Evolutionary conservation across 1,140 invertebrate species (phyloP).

Genomic region (Drosophila neocordata): DNA sequence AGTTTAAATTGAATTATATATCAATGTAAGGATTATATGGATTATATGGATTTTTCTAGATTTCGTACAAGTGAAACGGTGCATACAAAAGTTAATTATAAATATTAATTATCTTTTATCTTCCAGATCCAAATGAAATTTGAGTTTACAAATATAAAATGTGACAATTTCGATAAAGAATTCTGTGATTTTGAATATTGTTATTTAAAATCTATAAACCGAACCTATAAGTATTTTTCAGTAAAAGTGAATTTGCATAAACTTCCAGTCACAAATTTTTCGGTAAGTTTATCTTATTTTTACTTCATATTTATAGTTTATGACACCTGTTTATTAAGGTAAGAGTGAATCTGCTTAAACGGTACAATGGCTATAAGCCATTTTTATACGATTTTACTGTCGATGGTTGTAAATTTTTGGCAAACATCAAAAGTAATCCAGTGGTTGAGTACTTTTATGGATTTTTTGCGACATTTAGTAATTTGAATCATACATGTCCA

Average conservation of each 20-base stretch:
- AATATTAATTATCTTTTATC: no score
- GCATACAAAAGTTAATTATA: no score
- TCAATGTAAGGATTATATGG: no score
- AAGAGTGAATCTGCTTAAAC: background rate
- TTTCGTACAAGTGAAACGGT: no score
- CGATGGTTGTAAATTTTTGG: constrained; percentile 14
- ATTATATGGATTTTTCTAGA: no score
- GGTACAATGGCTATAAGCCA: constrained; percentile 13
- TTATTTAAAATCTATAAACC: background rate
- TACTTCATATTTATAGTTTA: no score
- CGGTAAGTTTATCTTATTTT: no score
- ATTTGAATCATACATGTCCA: constrained; percentile 13
- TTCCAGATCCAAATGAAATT: background rate
- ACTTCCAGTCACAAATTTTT: background rate
- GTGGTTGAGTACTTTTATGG: background rate
- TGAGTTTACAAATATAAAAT: constrained; percentile 15
- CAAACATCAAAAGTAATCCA: background rate
- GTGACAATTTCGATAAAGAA: background rate
- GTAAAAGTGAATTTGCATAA: background rate
- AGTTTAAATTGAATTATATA: no score
- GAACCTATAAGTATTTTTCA: constrained; percentile 10
- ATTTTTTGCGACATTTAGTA: background rate
- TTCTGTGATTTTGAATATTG: constrained; percentile 8
- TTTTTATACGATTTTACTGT: constrained; percentile 13
- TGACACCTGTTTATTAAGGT: no score